These are phyloP conservation scores for Nannoperca obscura DNA, from an alignment of 2,797 vertebrate genomes.

Conservation along the genomic window DNA sequence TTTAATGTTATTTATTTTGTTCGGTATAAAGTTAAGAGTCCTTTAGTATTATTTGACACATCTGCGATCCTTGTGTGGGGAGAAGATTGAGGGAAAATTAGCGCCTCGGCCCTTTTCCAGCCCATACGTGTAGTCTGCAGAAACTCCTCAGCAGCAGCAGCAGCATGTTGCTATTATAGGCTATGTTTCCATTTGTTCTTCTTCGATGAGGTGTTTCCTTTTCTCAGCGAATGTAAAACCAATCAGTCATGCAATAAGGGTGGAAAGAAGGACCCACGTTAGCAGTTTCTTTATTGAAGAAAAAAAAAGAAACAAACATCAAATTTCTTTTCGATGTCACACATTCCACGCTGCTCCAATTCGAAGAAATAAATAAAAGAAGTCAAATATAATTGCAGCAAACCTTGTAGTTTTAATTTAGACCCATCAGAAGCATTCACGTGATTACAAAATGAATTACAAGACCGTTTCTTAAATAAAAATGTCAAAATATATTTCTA, in stretches of 20 bases:
- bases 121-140: slow-evolving; percentile 57
- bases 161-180: slow-evolving; percentile 49
- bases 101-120: slow-evolving; percentile 60
- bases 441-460: slow-evolving; percentile 19
- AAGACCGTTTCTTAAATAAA: slow-evolving; percentile 8
- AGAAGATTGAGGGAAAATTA: slow-evolving; percentile 86
- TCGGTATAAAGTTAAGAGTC: slow-evolving; percentile 89
- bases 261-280: slow-evolving; percentile 84
- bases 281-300: slow-evolving; percentile 82
- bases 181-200: slow-evolving; percentile 59
- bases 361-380: slow-evolving; percentile 90
- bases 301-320: slow-evolving; percentile 61
- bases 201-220: slow-evolving; percentile 73
- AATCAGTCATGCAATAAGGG: slow-evolving; percentile 92
- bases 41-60: slow-evolving; percentile 95
- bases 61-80: slow-evolving; percentile 87
- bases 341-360: slow-evolving; percentile 97
- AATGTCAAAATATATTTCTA: slow-evolving; percentile 10
- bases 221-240: slow-evolving; percentile 84
- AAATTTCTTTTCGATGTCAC: slow-evolving; percentile 86
- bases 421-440: slow-evolving; percentile 37
- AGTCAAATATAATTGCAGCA: slow-evolving; percentile 79
- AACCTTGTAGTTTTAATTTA: slow-evolving; percentile 74
- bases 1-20: slow-evolving; percentile 97
- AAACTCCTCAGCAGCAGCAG: slow-evolving; percentile 43